Conservation (phyloP, 2,888 invertebrate genomes). For the Heliconius aoede region DNA sequence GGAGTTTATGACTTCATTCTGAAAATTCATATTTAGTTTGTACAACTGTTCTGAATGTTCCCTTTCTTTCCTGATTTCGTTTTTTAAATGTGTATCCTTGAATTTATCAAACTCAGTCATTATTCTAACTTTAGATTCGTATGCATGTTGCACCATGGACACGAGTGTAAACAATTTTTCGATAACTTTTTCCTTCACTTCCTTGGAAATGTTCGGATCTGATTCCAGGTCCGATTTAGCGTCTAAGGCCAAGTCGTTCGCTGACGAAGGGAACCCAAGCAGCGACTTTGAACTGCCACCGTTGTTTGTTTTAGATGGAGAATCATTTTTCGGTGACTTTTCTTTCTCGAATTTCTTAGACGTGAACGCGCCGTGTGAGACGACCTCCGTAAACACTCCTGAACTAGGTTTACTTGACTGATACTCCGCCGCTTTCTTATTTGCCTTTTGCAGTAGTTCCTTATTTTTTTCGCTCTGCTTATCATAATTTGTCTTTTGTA, state of each 20-base stretch:
- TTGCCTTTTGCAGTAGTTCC: conserved; percentile 71
- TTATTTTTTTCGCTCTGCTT: conserved; percentile 74
- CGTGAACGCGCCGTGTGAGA: conserved; percentile 76
- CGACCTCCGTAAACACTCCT: conserved; percentile 77
- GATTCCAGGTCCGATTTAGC: conserved; percentile 79
- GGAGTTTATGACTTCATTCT: conserved; percentile 75
- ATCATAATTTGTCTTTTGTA: conserved; percentile 68
- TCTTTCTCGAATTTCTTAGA: conserved; percentile 63
- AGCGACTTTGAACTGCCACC: conserved; percentile 67
- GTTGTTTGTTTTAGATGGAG: conserved; percentile 53
- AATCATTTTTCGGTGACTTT: conserved; percentile 58
- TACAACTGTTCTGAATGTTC: conserved; percentile 78
- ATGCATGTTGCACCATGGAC: conserved; percentile 77
- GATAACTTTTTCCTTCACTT: conserved; percentile 76
- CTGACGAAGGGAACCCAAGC: conserved; percentile 77
- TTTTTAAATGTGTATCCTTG: conserved; percentile 74
- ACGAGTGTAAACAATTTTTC: conserved; percentile 73
- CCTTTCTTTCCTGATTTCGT: conserved; percentile 72
- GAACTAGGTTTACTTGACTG: conserved; percentile 73
- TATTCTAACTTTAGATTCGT: conserved; percentile 77
- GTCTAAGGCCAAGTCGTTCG: conserved; percentile 76
- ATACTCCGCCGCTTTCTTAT: conserved; percentile 74
- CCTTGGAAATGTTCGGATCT: conserved; percentile 71
- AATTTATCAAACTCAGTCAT: conserved; percentile 77
- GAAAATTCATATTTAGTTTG: conserved; percentile 78